phyloP scores from a whole-genome alignment of 2,888 invertebrate species.

The Apotomis betuletana region DNA sequence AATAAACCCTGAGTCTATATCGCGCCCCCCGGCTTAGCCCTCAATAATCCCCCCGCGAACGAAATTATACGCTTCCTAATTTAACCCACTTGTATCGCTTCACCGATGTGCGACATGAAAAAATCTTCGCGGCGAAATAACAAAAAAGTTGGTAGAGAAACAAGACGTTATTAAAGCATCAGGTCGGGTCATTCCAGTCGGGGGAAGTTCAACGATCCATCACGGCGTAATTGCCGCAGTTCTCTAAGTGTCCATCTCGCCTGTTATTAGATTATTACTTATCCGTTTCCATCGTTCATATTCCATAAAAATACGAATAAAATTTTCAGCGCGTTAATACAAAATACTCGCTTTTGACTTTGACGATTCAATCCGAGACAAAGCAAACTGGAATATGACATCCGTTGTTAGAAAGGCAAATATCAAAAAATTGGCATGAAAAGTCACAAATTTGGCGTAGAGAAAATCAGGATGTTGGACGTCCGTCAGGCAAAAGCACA shows the following conservation, averaged over 20 bases:
- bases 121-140: constrained; percentile 49
- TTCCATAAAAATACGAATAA: constrained; percentile 23
- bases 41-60: constrained; percentile 17
- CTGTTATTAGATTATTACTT: constrained; percentile 68
- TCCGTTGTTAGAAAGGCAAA: constrained; percentile 38
- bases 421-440: constrained; percentile 38
- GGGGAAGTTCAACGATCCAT: constrained; percentile 73
- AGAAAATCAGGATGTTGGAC: constrained; percentile 63
- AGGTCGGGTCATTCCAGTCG: constrained; percentile 62
- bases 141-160: constrained; percentile 67
- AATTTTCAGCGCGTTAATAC: constrained; percentile 2
- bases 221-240: constrained; percentile 73
- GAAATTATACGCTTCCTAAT: constrained; percentile 15
- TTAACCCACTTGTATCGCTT: constrained; percentile 7
- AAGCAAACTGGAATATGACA: constrained; percentile 24
- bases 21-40: constrained; percentile 10
- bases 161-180: constrained; percentile 71
- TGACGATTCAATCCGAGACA: constrained; percentile 24
- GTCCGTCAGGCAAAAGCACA: constrained; percentile 68
- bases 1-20: constrained; percentile 28
- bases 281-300: constrained; percentile 50
- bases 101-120: neutral
- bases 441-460: constrained; percentile 51
- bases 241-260: constrained; percentile 63
- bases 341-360: constrained; percentile 22